Conservation (phyloP, 2,888 invertebrate species). For the Drosophila planitibia region DNA sequence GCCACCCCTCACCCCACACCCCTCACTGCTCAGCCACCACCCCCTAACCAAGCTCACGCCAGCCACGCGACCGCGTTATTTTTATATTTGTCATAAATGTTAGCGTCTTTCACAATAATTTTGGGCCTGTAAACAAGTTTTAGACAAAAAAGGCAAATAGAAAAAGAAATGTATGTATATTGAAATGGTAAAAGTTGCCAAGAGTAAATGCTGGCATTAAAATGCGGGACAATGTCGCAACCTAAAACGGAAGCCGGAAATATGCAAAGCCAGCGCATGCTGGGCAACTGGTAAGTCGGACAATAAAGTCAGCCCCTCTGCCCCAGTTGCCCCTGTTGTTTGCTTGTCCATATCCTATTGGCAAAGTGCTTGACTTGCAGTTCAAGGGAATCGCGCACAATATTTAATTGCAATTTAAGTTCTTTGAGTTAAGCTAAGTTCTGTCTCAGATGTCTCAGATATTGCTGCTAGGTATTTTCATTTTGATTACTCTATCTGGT, state of each 20-base stretch:
- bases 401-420: slow-evolving; percentile 39
- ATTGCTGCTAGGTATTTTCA: slow-evolving; percentile 2
- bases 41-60: neutral
- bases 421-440: slow-evolving; percentile 2
- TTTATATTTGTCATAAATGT: slow-evolving; percentile 62
- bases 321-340: neutral
- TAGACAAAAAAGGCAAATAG: slow-evolving; percentile 20
- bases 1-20: neutral
- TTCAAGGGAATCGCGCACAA: slow-evolving; percentile 23
- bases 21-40: neutral
- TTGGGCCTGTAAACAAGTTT: slow-evolving; percentile 57
- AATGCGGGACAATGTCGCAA: slow-evolving; percentile 51
- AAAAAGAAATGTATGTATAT: slow-evolving; percentile 16
- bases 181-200: slow-evolving; percentile 41
- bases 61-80: slow-evolving; percentile 20
- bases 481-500: slow-evolving; percentile 28
- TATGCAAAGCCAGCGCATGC: slow-evolving; percentile 55
- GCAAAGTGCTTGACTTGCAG: slow-evolving; percentile 36
- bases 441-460: neutral
- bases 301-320: slow-evolving; percentile 24
- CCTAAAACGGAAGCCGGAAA: slow-evolving; percentile 54
- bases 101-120: slow-evolving; percentile 72
- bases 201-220: slow-evolving; percentile 26
- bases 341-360: slow-evolving; percentile 2
- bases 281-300: slow-evolving; percentile 32